These are phyloP conservation scores for Phyllotreta striolata DNA, from an alignment of 2,888 invertebrate species.

Conservation along the genomic window DNA sequence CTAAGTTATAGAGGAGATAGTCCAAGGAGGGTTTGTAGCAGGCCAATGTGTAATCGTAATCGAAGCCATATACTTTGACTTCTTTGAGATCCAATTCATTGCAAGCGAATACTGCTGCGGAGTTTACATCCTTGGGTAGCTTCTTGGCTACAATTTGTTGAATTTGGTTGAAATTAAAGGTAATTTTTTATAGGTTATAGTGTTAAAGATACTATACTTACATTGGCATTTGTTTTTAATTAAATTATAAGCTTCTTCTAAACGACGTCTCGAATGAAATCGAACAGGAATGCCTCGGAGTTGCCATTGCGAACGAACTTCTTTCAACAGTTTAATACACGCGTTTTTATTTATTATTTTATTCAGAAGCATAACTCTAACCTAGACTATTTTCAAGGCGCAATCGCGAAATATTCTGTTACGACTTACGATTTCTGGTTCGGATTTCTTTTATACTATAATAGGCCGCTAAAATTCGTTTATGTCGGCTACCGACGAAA, in stretches of 20 bases:
- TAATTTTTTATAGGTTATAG: constrained; percentile 15
- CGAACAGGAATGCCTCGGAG: constrained; percentile 31
- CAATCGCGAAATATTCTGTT: no score
- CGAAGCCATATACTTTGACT: constrained; percentile 95
- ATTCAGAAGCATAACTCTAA: no score
- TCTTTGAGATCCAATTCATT: constrained; percentile 92
- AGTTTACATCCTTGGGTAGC: constrained; percentile 85
- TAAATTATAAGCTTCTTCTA: constrained; percentile 69
- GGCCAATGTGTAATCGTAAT: constrained; percentile 97
- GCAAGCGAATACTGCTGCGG: constrained; percentile 92
- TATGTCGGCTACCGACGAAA: no score
- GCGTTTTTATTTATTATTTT: no score
- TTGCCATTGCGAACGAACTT: constrained; percentile 19
- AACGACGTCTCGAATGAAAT: constrained; percentile 51
- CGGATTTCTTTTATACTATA: no score
- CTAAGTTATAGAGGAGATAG: constrained; percentile 88
- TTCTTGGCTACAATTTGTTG: constrained; percentile 73
- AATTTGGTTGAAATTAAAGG: neutral
- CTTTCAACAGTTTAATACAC: neutral
- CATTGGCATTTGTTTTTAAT: constrained; percentile 77
- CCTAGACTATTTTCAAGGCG: no score
- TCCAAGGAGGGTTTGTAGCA: constrained; percentile 92
- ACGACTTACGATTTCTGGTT: no score
- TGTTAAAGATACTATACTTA: constrained; percentile 61
- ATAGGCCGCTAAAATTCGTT: no score